Base-by-base conservation (phyloP, 2,888 invertebrate species). In the Brassicogethes aeneus region DNA sequence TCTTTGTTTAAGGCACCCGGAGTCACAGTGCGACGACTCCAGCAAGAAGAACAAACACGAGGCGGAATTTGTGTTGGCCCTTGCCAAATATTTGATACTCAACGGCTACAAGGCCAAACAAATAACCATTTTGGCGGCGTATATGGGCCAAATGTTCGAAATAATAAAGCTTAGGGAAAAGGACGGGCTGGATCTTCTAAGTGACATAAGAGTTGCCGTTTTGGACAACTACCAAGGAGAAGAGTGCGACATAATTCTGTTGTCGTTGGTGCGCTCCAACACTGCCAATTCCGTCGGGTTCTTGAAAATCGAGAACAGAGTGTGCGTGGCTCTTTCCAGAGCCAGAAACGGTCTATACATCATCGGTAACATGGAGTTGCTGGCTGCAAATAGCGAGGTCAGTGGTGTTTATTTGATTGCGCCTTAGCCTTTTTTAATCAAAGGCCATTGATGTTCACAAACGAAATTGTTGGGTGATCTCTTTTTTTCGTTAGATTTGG, bases 141-240 rank as follows among this genome's bases (percentile, higher is more conserved):
- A 88, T 57, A 72, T 74, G 5, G 85, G 81, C 2, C 88, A 88
- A 63, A 74, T 80, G 51, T 70, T 74, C 38, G 66, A 74, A 30
- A 66, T 82, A 41, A 70, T 67, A 52, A 68, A 72, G 55, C 75
- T 77, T 55, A 55, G 55, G 23, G 55, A 46, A 39, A 46, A 49
- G 16, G 5, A 23, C 23, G 3, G 3, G 5, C 5, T 49, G 1
- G n/a, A n/a, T n/a, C 43, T 65, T 1, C 62, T 77, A 2, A 54
- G 65, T 16, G 71, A 74, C 30, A 72, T 85, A 3, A 70, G 73
- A 46, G 74, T 85, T 14, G 74, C 78, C 0, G 78, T 79, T 1
- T 80, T 88, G 1, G 88, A 89, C 61, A 86, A 84, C 59, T 89
- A 77, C 56, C 89, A 89, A 69, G 88, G 89, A 0, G 81, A 86